Evolutionary conservation across 2,113 vertebrate species (phyloP).

Genomic region (Sturnus vulgaris): DNA sequence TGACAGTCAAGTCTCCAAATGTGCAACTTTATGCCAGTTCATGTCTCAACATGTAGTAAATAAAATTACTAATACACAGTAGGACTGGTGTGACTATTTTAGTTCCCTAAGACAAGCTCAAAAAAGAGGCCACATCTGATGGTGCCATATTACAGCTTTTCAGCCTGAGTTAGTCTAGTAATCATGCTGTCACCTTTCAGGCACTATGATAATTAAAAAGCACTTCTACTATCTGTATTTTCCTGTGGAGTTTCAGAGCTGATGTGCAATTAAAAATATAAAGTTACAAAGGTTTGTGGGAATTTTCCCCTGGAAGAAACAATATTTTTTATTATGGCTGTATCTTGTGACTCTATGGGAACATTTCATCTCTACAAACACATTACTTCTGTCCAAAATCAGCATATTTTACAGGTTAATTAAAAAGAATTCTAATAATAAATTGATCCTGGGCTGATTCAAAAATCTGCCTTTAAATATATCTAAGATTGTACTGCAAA

Average conservation of each 20-base stretch:
- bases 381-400: not conserved
- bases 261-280: not conserved
- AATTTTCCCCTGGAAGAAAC: not conserved
- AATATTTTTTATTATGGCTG: accelerated
- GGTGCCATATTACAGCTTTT: not conserved
- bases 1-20: not conserved
- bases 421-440: not conserved
- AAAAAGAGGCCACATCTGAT: not conserved
- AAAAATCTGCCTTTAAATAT: not conserved
- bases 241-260: not conserved
- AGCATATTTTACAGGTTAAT: not conserved
- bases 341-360: not conserved
- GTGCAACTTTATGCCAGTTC: not conserved
- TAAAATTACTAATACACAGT: not conserved
- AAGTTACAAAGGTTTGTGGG: not conserved
- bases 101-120: not conserved
- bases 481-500: not conserved
- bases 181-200: not conserved
- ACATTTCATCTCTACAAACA: not conserved
- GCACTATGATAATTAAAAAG: not conserved
- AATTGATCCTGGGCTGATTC: not conserved
- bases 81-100: not conserved
- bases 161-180: not conserved
- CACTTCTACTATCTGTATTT: not conserved
- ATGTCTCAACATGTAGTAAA: not conserved